These are phyloP conservation scores for Amphimedon queenslandica DNA, from an alignment of 37 sponge, comb jelly and placozoan species.

Conservation along the genomic window DNA sequence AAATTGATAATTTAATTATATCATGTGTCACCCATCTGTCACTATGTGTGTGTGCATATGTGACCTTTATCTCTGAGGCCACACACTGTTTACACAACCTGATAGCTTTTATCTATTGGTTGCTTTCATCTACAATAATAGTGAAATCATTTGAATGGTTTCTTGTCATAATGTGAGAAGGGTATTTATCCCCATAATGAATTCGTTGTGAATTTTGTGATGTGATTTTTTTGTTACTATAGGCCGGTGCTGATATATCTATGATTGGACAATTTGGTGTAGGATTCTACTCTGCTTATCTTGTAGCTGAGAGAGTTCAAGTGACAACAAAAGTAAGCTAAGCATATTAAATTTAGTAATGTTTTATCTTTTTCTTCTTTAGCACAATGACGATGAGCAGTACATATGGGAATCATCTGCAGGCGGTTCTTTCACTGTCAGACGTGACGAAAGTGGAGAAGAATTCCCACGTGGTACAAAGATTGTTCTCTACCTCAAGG, in stretches of 20 bases:
- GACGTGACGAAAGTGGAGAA: slow-evolving; percentile 69
- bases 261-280: slow-evolving; percentile 99
- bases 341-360: neutral
- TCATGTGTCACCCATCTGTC: too few species aligned
- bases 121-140: too few species aligned
- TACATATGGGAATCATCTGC: slow-evolving; percentile 97
- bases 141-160: too few species aligned
- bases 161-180: too few species aligned
- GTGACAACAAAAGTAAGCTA: slow-evolving; percentile 76
- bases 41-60: too few species aligned
- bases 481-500: slow-evolving; percentile 83
- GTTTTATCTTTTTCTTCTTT: neutral
- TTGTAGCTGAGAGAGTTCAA: slow-evolving; percentile 87
- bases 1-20: too few species aligned
- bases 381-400: slow-evolving; percentile 98
- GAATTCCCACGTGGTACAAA: slow-evolving; percentile 86
- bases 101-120: too few species aligned
- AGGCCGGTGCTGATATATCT: slow-evolving; percentile 99
- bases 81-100: too few species aligned
- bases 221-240: neutral
- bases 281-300: slow-evolving; percentile 97
- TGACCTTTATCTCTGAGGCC: too few species aligned
- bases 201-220: too few species aligned
- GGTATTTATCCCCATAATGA: too few species aligned
- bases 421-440: slow-evolving; percentile 96